Evolutionary conservation across 1,140 invertebrate species (phyloP).

Genomic region (Matsumurasca onukii): DNA sequence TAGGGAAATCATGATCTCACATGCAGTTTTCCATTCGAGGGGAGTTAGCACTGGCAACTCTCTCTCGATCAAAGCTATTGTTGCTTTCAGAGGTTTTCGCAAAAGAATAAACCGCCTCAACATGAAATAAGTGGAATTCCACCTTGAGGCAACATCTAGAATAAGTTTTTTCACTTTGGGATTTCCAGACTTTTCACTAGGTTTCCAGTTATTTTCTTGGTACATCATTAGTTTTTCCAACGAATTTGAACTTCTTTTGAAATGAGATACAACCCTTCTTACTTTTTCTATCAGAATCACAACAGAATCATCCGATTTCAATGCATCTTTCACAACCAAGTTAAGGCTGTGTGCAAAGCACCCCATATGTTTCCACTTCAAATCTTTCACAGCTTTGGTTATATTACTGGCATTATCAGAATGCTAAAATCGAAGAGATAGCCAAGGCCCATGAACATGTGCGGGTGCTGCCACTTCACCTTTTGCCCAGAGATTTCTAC

Average conservation of each 20-base stretch:
- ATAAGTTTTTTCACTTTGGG: slow-evolving; percentile 30
- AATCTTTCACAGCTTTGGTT: slow-evolving; percentile 22
- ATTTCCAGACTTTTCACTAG: neutral
- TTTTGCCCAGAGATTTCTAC: too few relatives aligned
- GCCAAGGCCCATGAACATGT: too few relatives aligned
- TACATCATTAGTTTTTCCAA: slow-evolving; percentile 13
- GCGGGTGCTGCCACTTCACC: too few relatives aligned
- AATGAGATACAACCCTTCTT: slow-evolving; percentile 4
- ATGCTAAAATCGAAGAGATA: too few relatives aligned
- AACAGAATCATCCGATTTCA: slow-evolving; percentile 36
- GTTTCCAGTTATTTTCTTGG: neutral
- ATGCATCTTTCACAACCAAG: slow-evolving; percentile 31
- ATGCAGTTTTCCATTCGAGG: slow-evolving; percentile 8
- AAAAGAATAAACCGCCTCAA: neutral
- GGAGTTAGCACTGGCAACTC: slow-evolving; percentile 16
- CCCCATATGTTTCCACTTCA: slow-evolving; percentile 36
- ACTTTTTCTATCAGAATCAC: slow-evolving; percentile 27
- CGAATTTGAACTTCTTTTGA: slow-evolving; percentile 14
- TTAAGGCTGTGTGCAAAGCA: slow-evolving; percentile 38
- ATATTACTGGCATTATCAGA: slow-evolving; percentile 40
- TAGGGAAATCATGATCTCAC: slow-evolving; percentile 14
- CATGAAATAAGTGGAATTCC: slow-evolving; percentile 28
- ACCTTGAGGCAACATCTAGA: slow-evolving; percentile 29
- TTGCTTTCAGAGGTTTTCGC: slow-evolving; percentile 19
- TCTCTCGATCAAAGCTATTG: slow-evolving; percentile 30